phyloP scores from a whole-genome alignment of 2,797 vertebrate genomes.

The Capromys pilorides region DNA sequence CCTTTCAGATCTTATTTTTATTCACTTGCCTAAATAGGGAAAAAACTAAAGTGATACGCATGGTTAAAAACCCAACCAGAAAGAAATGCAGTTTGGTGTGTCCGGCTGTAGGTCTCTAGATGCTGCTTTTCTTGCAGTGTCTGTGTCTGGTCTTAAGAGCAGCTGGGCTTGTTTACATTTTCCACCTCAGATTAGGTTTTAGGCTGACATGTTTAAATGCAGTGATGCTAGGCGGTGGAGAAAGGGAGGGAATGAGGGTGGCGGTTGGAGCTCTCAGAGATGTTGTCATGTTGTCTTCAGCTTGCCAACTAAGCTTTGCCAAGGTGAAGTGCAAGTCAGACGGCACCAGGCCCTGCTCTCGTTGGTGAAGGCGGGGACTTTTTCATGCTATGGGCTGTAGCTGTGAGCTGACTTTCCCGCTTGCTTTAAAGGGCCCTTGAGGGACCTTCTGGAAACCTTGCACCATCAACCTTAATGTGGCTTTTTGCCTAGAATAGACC shows the following conservation, averaged over 20 bases:
- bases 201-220: constrained; percentile 14
- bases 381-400: not conserved
- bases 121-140: constrained; percentile 23
- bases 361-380: not conserved
- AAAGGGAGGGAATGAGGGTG: not conserved
- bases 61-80: constrained; percentile 5
- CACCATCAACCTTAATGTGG: not conserved
- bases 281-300: constrained; percentile 19
- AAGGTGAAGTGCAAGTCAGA: not conserved
- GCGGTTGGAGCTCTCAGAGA: constrained; percentile 45
- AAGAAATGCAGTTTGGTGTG: constrained; percentile 21
- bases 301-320: constrained; percentile 19
- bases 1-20: constrained; percentile 55
- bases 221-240: not conserved
- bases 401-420: not conserved
- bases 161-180: constrained; percentile 35
- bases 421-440: not conserved
- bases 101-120: constrained; percentile 34
- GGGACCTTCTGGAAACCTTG: not conserved
- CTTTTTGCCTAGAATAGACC: constrained; percentile 24
- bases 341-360: constrained; percentile 6
- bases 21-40: constrained; percentile 20
- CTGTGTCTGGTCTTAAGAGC: not conserved
- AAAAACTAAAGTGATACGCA: constrained; percentile 8
- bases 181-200: constrained; percentile 20